Conservation (phyloP, 2,888 invertebrate species). For the Penaeus monodon region DNA sequence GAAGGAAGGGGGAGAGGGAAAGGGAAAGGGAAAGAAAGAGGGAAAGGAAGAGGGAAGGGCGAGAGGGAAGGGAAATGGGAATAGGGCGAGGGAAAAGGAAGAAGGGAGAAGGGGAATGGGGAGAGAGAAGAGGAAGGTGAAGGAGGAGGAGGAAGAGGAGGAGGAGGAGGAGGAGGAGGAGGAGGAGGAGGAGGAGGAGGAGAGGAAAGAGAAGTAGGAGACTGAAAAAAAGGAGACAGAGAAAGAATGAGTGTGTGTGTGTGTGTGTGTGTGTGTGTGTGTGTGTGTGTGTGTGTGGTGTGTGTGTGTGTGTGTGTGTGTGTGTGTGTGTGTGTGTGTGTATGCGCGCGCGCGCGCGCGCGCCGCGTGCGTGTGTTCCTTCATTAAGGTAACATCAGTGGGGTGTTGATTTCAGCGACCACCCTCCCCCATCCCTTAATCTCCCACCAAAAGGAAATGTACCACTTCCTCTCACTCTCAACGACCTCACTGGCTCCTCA, state of each 20-base stretch:
- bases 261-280: too few relatives aligned
- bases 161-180: neutral
- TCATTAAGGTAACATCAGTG: too few relatives aligned
- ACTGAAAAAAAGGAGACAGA: neutral
- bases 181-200: too few relatives aligned
- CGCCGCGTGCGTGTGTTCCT: neutral
- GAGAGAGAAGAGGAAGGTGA: neutral
- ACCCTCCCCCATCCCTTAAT: too few relatives aligned
- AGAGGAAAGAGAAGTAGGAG: neutral
- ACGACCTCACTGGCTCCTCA: too few relatives aligned
- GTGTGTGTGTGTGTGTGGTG: too few relatives aligned
- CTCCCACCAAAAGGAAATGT: too few relatives aligned
- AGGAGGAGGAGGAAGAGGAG: neutral
- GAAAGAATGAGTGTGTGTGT: too few relatives aligned
- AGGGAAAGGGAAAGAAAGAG: neutral
- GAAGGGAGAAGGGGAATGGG: too few relatives aligned
- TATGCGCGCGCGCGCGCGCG: neutral
- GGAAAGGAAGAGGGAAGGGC: neutral
- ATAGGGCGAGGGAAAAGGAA: neutral
- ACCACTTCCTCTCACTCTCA: too few relatives aligned
- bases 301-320: too few relatives aligned
- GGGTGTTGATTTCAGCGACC: too few relatives aligned
- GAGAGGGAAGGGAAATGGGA: neutral
- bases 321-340: neutral
- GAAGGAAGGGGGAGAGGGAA: neutral